Conservation (phyloP, 2,888 invertebrate genomes). For the Platypus cylindrus region DNA sequence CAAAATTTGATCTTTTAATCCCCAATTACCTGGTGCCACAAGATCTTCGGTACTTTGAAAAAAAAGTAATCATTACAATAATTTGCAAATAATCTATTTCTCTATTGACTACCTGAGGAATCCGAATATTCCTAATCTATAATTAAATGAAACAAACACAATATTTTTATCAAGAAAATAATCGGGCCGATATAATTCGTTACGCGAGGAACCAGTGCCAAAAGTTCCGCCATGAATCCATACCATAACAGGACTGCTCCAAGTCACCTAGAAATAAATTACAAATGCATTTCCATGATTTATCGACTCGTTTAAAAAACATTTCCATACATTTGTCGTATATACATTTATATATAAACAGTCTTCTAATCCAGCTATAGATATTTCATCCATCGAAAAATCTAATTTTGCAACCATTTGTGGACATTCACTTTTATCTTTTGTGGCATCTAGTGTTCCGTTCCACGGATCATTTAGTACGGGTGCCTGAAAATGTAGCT, state of each 20-base stretch:
- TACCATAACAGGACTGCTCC: constrained; percentile 29
- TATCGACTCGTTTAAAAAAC: too few relatives aligned
- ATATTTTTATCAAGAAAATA: constrained; percentile 47
- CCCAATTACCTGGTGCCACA: constrained; percentile 19
- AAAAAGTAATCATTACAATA: too few relatives aligned
- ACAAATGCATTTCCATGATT: too few relatives aligned
- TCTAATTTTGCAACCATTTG: constrained; percentile 8
- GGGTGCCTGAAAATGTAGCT: constrained; percentile 18
- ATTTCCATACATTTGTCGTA: constrained; percentile 19
- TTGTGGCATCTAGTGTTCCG: constrained; percentile 17
- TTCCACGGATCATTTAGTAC: constrained; percentile 19
- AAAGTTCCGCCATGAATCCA: constrained; percentile 34
- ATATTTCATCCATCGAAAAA: not conserved
- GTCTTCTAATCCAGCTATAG: constrained; percentile 18
- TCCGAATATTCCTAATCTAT: constrained; percentile 55
- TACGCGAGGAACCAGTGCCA: constrained; percentile 16
- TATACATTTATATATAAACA: constrained; percentile 23
- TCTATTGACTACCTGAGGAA: constrained; percentile 48
- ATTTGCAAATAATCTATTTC: too few relatives aligned
- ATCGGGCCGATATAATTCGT: constrained; percentile 9
- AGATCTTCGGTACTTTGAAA: constrained; percentile 18
- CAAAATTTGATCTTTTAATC: constrained; percentile 21
- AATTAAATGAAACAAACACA: constrained; percentile 54
- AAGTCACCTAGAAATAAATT: constrained; percentile 10
- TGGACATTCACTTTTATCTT: constrained; percentile 16